phyloP scores from a whole-genome alignment of 2,888 invertebrate species.

The Alsophila aescularia region DNA sequence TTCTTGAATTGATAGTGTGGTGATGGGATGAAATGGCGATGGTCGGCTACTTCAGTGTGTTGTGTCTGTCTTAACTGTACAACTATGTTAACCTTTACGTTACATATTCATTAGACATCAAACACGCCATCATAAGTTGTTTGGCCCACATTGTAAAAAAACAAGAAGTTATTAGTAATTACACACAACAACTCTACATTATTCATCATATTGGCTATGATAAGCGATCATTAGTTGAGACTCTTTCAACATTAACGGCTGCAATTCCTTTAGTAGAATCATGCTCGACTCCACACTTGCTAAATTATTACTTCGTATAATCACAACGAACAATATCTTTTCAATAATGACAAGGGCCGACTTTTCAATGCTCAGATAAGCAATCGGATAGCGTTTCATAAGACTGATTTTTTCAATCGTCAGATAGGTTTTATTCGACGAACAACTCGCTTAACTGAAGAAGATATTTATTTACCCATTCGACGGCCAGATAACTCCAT shows the following conservation, averaged over 20 bases:
- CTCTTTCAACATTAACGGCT: conserved; percentile 22
- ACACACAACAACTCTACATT: conserved; percentile 32
- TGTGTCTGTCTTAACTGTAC: conserved; percentile 66
- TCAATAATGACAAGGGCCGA: too few relatives aligned
- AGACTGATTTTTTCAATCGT: too few relatives aligned
- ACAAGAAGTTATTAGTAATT: conserved; percentile 16
- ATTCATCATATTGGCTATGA: conserved; percentile 12
- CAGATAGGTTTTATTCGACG: too few relatives aligned
- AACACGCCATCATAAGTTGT: conserved; percentile 18
- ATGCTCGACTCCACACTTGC: conserved; percentile 60
- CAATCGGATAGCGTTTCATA: too few relatives aligned
- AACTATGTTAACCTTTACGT: conserved; percentile 41
- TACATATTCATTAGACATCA: conserved; percentile 28
- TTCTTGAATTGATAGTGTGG: conserved; percentile 45
- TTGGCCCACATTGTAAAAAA: conserved; percentile 26
- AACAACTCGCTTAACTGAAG: too few relatives aligned
- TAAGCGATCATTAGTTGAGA: not conserved
- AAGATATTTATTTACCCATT: too few relatives aligned
- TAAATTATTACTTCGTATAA: conserved; percentile 46
- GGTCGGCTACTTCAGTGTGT: conserved; percentile 70
- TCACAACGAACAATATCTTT: conserved; percentile 34
- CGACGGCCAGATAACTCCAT: too few relatives aligned
- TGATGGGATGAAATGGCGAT: conserved; percentile 58
- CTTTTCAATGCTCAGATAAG: too few relatives aligned
- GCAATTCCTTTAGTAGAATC: conserved; percentile 43